These are phyloP conservation scores for Tetraodon nigroviridis DNA, from an alignment of 2,113 vertebrate species.

Conservation along the genomic window DNA sequence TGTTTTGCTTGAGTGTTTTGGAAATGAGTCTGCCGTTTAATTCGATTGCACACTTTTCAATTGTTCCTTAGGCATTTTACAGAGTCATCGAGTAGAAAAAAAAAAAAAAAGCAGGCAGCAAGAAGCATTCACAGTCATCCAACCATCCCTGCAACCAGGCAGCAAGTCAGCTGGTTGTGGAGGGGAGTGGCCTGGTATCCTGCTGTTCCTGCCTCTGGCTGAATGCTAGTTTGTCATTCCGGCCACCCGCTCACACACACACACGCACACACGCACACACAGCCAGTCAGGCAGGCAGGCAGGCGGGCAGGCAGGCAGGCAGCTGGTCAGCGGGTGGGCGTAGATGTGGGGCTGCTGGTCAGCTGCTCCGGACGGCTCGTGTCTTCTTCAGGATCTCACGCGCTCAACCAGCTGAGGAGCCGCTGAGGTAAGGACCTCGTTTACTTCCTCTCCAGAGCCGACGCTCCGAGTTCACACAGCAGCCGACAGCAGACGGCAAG, in stretches of 20 bases:
- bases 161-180: slow-evolving; percentile 50
- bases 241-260: not conserved
- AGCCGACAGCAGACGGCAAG: not conserved
- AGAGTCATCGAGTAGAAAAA: not conserved
- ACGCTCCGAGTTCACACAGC: slow-evolving; percentile 5
- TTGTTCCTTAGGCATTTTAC: no score
- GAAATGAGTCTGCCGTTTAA: no score
- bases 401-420: slow-evolving; percentile 50
- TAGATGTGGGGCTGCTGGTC: slow-evolving; percentile 49
- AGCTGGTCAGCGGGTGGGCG: slow-evolving; percentile 11
- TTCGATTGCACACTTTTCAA: no score
- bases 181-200: slow-evolving; percentile 44
- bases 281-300: slow-evolving; percentile 7
- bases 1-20: no score
- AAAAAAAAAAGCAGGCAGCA: not conserved
- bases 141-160: no score
- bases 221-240: slow-evolving; percentile 10
- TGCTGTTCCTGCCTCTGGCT: slow-evolving; percentile 35
- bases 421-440: slow-evolving; percentile 45
- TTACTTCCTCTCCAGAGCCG: not conserved
- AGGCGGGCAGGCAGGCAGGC: slow-evolving; percentile 6
- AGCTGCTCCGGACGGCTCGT: slow-evolving; percentile 34
- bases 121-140: no score
- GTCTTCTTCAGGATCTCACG: slow-evolving; percentile 44
- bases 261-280: not conserved